A percentile compares a stretch with the other conserved stretches of the same genome.
phyloP scores from a whole-genome alignment of 2,113 vertebrate species.

The Nothobranchius furzeri region DNA sequence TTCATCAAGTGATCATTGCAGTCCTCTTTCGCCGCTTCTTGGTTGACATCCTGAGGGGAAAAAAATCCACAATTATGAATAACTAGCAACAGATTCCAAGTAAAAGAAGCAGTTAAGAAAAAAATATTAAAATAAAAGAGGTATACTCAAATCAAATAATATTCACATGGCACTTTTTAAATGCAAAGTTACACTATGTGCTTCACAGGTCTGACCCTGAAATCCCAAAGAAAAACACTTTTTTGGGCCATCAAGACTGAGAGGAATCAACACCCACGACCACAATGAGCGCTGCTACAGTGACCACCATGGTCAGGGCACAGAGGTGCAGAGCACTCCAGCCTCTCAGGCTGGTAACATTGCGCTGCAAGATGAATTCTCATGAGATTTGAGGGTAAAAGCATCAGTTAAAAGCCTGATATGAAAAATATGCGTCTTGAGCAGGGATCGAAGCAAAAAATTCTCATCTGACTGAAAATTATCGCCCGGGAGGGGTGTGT shows the following conservation, averaged over 20 bases:
- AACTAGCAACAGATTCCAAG: too few species aligned
- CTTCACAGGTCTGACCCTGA: background rate
- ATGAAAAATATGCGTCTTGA: too few species aligned
- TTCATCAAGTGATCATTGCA: background rate
- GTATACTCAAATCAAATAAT: too few species aligned
- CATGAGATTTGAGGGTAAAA: too few species aligned
- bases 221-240: background rate
- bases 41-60: background rate
- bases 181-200: background rate
- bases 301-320: background rate
- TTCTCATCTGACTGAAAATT: too few species aligned
- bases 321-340: background rate
- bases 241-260: background rate
- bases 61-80: background rate
- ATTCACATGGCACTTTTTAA: background rate
- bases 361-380: too few species aligned
- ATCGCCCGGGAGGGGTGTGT: too few species aligned
- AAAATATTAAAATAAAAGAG: too few species aligned
- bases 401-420: too few species aligned
- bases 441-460: too few species aligned
- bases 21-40: background rate
- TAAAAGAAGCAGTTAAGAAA: too few species aligned
- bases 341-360: too few species aligned
- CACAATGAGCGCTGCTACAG: background rate
- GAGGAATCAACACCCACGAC: background rate